Conservation (phyloP, 2,113 vertebrate genomes). For the Chrysochloris asiatica region DNA sequence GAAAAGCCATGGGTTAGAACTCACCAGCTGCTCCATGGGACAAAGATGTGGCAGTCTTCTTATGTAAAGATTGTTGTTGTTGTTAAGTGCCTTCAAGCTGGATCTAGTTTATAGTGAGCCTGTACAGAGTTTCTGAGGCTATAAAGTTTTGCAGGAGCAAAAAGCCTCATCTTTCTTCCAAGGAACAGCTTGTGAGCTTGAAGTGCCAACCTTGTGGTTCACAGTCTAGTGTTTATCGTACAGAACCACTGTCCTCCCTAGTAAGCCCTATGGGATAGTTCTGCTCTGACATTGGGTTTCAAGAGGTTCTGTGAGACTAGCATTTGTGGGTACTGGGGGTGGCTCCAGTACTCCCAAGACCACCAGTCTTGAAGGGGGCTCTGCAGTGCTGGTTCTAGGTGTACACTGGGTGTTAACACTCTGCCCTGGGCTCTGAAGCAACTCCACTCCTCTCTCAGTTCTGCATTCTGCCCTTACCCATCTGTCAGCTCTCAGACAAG, state of each 20-base stretch:
- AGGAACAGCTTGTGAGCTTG: too few relatives aligned
- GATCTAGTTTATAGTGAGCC: too few relatives aligned
- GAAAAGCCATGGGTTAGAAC: neutral
- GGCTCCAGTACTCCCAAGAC: too few relatives aligned
- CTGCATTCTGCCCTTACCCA: accelerated
- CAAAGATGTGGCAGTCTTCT: too few relatives aligned
- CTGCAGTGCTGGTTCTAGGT: accelerated
- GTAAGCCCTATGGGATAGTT: neutral
- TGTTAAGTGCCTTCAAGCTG: too few relatives aligned
- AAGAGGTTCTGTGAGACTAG: neutral
- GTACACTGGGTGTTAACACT: neutral
- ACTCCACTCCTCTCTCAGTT: accelerated
- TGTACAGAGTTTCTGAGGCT: too few relatives aligned
- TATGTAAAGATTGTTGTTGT: too few relatives aligned
- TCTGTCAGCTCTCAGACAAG: neutral
- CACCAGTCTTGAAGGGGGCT: neutral
- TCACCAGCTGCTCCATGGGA: neutral
- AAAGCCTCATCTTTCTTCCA: too few relatives aligned
- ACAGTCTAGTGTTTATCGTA: too few relatives aligned
- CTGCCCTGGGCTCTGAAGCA: neutral
- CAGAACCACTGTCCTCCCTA: too few relatives aligned
- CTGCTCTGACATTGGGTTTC: neutral
- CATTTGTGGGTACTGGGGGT: accelerated
- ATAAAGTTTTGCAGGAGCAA: too few relatives aligned
- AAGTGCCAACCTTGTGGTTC: too few relatives aligned